These are phyloP conservation scores for Scolanthus callimorphus DNA, from an alignment of 92 coral and sea anemone genomes.

Conservation along the genomic window DNA sequence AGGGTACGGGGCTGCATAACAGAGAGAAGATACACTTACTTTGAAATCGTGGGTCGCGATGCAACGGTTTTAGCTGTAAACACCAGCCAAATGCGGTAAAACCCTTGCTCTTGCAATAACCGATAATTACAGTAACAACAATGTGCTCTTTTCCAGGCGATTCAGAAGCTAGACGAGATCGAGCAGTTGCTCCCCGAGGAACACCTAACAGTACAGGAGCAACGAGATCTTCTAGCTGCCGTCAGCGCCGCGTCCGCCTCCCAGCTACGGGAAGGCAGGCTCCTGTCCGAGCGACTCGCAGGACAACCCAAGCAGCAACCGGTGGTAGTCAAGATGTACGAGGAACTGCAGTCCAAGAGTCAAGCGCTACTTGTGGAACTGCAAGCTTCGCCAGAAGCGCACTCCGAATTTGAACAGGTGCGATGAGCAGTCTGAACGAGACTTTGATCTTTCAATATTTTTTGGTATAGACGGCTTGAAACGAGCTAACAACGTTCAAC, in stretches of 20 bases:
- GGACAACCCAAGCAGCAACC: conserved; percentile 72
- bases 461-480: too few species aligned
- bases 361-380: conserved; percentile 74
- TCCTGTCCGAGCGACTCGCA: conserved; percentile 72
- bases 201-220: conserved; percentile 69
- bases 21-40: too few species aligned
- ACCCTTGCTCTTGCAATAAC: too few species aligned
- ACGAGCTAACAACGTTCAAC: too few species aligned
- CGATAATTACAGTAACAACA: too few species aligned
- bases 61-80: too few species aligned
- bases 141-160: conserved; percentile 44
- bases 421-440: not conserved
- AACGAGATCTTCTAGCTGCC: conserved; percentile 71
- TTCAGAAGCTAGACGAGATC: conserved; percentile 68
- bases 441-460: too few species aligned
- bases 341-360: conserved; percentile 83
- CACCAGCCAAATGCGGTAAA: too few species aligned
- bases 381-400: conserved; percentile 62
- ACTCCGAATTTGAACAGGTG: conserved; percentile 87
- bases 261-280: conserved; percentile 80
- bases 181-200: conserved; percentile 68
- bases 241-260: conserved; percentile 86
- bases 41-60: too few species aligned
- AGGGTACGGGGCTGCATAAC: too few species aligned
- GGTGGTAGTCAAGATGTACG: conserved; percentile 82